Evolutionary conservation across 2,797 vertebrate genomes (phyloP).

Genomic region (Chanos chanos): DNA sequence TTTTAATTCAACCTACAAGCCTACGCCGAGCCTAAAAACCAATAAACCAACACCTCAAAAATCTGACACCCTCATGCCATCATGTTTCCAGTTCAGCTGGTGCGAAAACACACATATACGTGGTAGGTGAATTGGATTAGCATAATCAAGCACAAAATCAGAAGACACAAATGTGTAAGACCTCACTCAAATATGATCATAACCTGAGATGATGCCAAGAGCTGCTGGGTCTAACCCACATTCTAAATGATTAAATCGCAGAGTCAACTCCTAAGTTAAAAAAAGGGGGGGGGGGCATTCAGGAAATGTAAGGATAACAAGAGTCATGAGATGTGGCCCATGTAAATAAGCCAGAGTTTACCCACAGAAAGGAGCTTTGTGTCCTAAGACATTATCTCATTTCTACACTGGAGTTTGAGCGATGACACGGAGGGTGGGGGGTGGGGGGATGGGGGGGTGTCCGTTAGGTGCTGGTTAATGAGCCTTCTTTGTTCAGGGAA

Average conservation of each 20-base stretch:
- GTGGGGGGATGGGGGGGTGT: too few relatives aligned
- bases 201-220: constrained; percentile 19
- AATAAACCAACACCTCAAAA: too few relatives aligned
- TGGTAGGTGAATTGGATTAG: too few relatives aligned
- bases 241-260: constrained; percentile 62
- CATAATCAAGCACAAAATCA: too few relatives aligned
- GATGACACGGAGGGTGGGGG: too few relatives aligned
- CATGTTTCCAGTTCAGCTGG: too few relatives aligned
- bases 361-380: constrained; percentile 39
- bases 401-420: constrained; percentile 9
- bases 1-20: too few relatives aligned
- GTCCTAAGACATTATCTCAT: constrained; percentile 6
- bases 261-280: constrained; percentile 62
- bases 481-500: not conserved
- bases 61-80: too few relatives aligned
- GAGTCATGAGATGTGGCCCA: constrained; percentile 47
- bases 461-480: constrained; percentile 22
- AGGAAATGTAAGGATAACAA: constrained; percentile 37
- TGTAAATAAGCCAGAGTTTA: constrained; percentile 15
- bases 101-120: too few relatives aligned
- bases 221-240: constrained; percentile 27
- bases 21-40: too few relatives aligned
- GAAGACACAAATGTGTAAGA: too few relatives aligned
- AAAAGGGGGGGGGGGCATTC: constrained; percentile 48
- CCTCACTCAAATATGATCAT: constrained; percentile 17